These are phyloP conservation scores for Acanthurus leucopareius DNA, from an alignment of 2,797 vertebrate species.

Conservation along the genomic window DNA sequence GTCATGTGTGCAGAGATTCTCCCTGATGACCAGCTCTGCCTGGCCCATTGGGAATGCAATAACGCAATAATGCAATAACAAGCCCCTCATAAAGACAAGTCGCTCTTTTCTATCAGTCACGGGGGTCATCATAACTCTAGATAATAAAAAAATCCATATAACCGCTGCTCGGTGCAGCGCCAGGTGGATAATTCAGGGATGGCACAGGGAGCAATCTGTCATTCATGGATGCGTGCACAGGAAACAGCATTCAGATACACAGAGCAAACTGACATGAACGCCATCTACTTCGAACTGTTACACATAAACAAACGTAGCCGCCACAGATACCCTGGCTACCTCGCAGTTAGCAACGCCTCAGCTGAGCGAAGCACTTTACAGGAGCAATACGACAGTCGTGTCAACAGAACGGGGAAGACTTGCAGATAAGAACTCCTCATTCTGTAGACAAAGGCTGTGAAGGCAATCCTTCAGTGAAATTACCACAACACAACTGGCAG, in stretches of 20 bases:
- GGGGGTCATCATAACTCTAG: constrained; percentile 56
- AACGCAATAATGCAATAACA: constrained; percentile 74
- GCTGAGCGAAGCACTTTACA: constrained; percentile 67
- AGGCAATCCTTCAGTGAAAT: constrained; percentile 70
- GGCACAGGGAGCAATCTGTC: constrained; percentile 59
- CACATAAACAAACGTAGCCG: constrained; percentile 64
- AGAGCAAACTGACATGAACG: constrained; percentile 50
- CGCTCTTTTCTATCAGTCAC: constrained; percentile 55
- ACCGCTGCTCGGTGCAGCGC: constrained; percentile 25
- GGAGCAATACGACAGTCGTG: constrained; percentile 55
- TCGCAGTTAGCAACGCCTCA: constrained; percentile 71
- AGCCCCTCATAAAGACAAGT: constrained; percentile 70
- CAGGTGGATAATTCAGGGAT: constrained; percentile 19
- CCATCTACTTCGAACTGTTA: constrained; percentile 52
- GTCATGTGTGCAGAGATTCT: constrained; percentile 76
- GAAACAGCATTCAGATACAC: constrained; percentile 60
- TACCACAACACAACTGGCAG: constrained; percentile 66
- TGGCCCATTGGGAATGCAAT: constrained; percentile 68
- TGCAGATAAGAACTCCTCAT: constrained; percentile 70
- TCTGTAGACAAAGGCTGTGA: constrained; percentile 63
- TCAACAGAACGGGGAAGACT: constrained; percentile 66
- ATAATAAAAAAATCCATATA: constrained; percentile 69
- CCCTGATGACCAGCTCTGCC: constrained; percentile 65
- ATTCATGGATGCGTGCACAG: constrained; percentile 50
- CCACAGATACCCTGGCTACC: constrained; percentile 55